These are phyloP conservation scores for Fistularia commersonii DNA, from an alignment of 2,797 vertebrate genomes.

Conservation along the genomic window DNA sequence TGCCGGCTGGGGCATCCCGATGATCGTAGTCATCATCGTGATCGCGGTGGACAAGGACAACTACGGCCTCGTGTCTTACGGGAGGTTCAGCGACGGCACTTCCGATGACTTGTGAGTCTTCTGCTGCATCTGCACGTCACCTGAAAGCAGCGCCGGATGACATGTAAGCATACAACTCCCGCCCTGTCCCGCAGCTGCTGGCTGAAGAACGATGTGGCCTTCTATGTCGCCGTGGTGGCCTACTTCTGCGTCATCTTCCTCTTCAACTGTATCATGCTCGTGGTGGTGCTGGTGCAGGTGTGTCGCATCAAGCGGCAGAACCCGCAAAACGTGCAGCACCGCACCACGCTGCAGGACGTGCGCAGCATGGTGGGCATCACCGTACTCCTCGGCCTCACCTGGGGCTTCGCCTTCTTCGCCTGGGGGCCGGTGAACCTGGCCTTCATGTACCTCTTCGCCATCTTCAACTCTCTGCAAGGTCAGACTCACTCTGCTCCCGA, in stretches of 20 bases:
- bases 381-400: slow-evolving; percentile 90
- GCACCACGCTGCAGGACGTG: slow-evolving; percentile 79
- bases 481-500: slow-evolving; percentile 5
- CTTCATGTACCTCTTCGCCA: slow-evolving; percentile 94
- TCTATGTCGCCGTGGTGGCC: slow-evolving; percentile 91
- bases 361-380: slow-evolving; percentile 88
- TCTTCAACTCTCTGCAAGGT: slow-evolving; percentile 97
- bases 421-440: slow-evolving; percentile 85
- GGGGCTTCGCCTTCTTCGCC: slow-evolving; percentile 98
- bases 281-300: slow-evolving; percentile 93
- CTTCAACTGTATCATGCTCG: slow-evolving; percentile 90
- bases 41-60: slow-evolving; percentile 80
- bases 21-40: slow-evolving; percentile 84
- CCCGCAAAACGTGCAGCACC: slow-evolving; percentile 82
- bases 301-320: slow-evolving; percentile 90
- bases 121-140: not conserved
- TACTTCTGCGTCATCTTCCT: slow-evolving; percentile 91
- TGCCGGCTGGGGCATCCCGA: slow-evolving; percentile 91
- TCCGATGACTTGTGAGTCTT: slow-evolving; percentile 87
- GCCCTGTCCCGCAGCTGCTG: slow-evolving; percentile 82
- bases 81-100: slow-evolving; percentile 75
- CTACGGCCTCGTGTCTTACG: slow-evolving; percentile 85
- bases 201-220: slow-evolving; percentile 81
- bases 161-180: slow-evolving; percentile 1
- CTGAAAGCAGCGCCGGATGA: not conserved